Conservation (phyloP, 2,797 vertebrate genomes). For the Urophycis tenuis region DNA sequence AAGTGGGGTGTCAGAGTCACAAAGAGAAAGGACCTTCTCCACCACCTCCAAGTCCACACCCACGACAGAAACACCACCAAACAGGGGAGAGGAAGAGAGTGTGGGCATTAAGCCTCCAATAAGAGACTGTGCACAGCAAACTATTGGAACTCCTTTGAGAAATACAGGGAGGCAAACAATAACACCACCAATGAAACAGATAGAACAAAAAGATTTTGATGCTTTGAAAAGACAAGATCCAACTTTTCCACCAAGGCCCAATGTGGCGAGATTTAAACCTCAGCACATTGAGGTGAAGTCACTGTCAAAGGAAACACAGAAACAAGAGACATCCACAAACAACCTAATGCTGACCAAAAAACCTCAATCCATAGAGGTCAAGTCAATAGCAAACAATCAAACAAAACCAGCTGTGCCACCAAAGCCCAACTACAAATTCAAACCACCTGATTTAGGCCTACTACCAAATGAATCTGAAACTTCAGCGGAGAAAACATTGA, state of each 20-base stretch:
- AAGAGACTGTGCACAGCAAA: conserved; percentile 43
- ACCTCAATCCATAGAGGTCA: conserved; percentile 69
- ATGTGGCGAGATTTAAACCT: conserved; percentile 54
- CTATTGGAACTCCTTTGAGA: conserved; percentile 18
- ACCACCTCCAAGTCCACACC: conserved; percentile 47
- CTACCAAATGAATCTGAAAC: conserved; percentile 50
- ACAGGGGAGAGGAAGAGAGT: conserved; percentile 41
- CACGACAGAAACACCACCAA: conserved; percentile 30
- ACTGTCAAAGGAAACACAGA: conserved; percentile 63
- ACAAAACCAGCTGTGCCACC: conserved; percentile 68
- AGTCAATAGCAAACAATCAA: conserved; percentile 66
- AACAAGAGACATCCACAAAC: conserved; percentile 42
- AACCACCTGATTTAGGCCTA: conserved; percentile 58
- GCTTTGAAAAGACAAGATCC: conserved; percentile 59
- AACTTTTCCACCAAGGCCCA: conserved; percentile 60
- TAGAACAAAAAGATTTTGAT: conserved; percentile 57
- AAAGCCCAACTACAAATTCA: conserved; percentile 71
- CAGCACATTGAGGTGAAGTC: conserved; percentile 63
- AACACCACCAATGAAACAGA: conserved; percentile 30
- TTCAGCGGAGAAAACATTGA: conserved; percentile 28
- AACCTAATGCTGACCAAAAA: conserved; percentile 40
- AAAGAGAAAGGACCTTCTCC: conserved; percentile 52
- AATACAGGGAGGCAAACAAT: conserved; percentile 35
- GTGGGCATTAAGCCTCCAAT: conserved; percentile 24
- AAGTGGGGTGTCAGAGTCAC: conserved; percentile 32